Conservation (phyloP, 2,113 vertebrate species). For the Capricornis sumatraensis region DNA sequence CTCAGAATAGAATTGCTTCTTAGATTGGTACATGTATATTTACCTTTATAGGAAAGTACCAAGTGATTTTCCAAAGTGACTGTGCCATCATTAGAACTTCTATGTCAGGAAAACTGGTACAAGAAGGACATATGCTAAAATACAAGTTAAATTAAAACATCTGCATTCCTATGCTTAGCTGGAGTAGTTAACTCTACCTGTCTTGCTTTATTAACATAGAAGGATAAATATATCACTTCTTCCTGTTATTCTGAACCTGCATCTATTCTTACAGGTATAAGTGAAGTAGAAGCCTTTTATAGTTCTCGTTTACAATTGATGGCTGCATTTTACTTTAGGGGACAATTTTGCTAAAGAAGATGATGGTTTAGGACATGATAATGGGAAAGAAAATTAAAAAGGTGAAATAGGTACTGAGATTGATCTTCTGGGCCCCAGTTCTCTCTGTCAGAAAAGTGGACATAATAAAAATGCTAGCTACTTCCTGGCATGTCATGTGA, state of each 20-base stretch:
- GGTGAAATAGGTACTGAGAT: slow-evolving; percentile 41
- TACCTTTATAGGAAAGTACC: neutral
- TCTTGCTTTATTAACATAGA: slow-evolving; percentile 2
- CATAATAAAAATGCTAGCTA: slow-evolving; percentile 42
- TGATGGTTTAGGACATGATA: slow-evolving; percentile 55
- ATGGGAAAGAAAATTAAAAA: slow-evolving; percentile 66
- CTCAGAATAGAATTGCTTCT: neutral
- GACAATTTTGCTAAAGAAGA: slow-evolving; percentile 59
- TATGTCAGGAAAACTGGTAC: neutral
- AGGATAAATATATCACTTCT: neutral
- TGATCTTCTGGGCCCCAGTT: slow-evolving; percentile 13
- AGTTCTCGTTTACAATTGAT: slow-evolving; percentile 38
- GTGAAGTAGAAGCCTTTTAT: slow-evolving; percentile 16
- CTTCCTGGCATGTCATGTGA: slow-evolving; percentile 11
- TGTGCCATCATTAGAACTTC: neutral
- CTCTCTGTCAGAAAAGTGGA: slow-evolving; percentile 18
- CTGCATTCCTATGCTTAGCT: neutral
- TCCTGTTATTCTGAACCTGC: neutral
- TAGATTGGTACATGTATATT: neutral
- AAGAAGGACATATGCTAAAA: neutral
- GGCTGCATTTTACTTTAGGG: slow-evolving; percentile 47
- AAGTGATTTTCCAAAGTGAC: neutral
- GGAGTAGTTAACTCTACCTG: neutral
- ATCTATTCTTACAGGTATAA: neutral
- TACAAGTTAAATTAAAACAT: neutral